Conservation (phyloP, 1,140 invertebrate genomes). For the Saccostrea cuccullata region DNA sequence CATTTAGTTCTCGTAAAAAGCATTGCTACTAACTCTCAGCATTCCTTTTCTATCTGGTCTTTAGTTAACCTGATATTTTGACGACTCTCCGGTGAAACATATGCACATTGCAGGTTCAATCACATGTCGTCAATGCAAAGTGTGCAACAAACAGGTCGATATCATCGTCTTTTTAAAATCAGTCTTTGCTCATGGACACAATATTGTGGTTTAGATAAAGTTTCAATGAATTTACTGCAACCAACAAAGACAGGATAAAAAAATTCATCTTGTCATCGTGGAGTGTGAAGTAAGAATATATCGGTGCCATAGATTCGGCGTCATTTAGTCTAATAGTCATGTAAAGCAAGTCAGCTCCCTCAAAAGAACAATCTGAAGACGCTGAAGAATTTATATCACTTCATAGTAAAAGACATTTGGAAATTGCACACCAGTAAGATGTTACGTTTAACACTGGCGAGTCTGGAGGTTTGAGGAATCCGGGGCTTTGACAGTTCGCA, state of each 20-base stretch:
- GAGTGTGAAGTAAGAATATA: neutral
- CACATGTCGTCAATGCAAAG: conserved; percentile 1
- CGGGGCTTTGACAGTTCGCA: conserved; percentile 15
- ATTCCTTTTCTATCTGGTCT: neutral
- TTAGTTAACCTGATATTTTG: neutral
- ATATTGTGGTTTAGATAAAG: neutral
- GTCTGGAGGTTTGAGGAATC: neutral
- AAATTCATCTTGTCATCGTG: neutral
- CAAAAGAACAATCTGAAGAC: neutral
- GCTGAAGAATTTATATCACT: conserved; percentile 30
- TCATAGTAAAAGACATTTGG: conserved; percentile 35
- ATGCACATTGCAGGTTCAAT: conserved; percentile 19
- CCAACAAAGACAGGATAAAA: neutral
- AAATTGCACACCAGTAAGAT: conserved; percentile 11
- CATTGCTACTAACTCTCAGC: neutral
- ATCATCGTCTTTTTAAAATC: neutral
- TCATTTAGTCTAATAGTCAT: neutral
- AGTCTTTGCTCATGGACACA: neutral
- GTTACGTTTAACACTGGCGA: conserved; percentile 10
- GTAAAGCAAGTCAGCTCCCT: neutral
- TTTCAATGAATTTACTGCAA: conserved; percentile 16
- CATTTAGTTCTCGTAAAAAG: neutral
- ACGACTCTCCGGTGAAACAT: neutral
- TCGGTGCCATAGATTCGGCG: neutral
- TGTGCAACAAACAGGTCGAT: neutral